Conservation (phyloP, 2,888 invertebrate species). For the Agapostemon virescens region DNA sequence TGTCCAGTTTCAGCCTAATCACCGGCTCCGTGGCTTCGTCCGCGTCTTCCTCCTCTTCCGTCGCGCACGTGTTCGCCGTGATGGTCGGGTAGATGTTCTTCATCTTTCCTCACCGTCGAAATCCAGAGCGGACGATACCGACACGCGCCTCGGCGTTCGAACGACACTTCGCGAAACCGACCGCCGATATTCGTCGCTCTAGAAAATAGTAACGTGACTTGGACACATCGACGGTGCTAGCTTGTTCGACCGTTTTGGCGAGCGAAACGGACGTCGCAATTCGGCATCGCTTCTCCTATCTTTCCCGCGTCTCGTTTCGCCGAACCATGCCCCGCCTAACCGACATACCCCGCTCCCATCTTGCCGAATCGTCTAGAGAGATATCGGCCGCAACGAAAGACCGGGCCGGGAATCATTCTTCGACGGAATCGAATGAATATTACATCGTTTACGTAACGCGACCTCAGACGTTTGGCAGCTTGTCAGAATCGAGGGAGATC, state of each 20-base stretch:
- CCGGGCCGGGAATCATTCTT: conserved; percentile 28
- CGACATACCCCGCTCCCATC: not conserved
- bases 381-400: conserved; percentile 4
- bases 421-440: conserved; percentile 36
- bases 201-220: not conserved
- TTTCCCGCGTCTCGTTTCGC: not conserved
- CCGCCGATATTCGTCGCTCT: not conserved
- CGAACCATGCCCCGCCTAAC: not conserved
- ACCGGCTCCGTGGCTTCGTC: conserved; percentile 69
- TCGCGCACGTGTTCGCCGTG: conserved; percentile 42
- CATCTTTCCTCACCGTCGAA: conserved; percentile 58
- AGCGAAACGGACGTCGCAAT: not conserved
- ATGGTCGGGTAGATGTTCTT: conserved; percentile 69
- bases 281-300: not conserved
- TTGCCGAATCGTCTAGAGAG: not conserved
- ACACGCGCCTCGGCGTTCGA: not conserved
- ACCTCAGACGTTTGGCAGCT: conserved; percentile 60
- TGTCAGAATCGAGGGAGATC: conserved; percentile 53
- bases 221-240: not conserved
- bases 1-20: conserved; percentile 74
- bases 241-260: not conserved
- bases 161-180: not conserved
- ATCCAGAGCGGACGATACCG: too few species aligned
- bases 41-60: conserved; percentile 11
- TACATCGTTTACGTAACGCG: conserved; percentile 57